These are phyloP conservation scores for Lamellibrachia satsuma DNA, from an alignment of 2,888 invertebrate species.

Conservation along the genomic window DNA sequence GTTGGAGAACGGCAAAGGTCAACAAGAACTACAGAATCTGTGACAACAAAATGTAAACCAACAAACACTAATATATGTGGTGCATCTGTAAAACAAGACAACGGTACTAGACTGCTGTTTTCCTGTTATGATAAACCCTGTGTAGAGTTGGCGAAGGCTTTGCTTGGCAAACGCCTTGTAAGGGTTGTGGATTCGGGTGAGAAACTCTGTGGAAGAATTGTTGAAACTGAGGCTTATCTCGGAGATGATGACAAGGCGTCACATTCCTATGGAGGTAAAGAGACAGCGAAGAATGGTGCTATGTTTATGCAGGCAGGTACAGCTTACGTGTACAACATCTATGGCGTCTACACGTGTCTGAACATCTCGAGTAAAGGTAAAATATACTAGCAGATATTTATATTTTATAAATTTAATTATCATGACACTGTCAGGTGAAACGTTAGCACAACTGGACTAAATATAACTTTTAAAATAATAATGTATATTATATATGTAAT, in stretches of 20 bases:
- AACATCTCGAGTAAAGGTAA: constrained; percentile 76
- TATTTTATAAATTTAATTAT: background rate
- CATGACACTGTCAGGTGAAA: background rate
- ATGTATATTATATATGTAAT: too few relatives aligned
- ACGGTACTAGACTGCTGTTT: constrained; percentile 14
- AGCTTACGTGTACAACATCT: constrained; percentile 77
- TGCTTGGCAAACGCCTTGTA: constrained; percentile 75
- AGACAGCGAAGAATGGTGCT: constrained; percentile 74
- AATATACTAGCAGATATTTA: background rate
- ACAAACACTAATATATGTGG: background rate
- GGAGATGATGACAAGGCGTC: constrained; percentile 77
- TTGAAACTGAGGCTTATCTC: constrained; percentile 79
- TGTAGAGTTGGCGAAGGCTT: constrained; percentile 68
- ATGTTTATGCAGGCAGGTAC: constrained; percentile 80
- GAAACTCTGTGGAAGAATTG: constrained; percentile 73
- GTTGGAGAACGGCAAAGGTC: background rate
- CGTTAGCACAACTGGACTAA: too few relatives aligned
- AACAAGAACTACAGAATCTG: background rate
- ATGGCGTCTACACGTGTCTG: constrained; percentile 80
- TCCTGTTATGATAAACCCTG: constrained; percentile 56
- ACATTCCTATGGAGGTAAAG: constrained; percentile 71
- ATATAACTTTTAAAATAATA: too few relatives aligned
- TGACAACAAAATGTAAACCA: background rate
- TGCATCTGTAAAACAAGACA: background rate
- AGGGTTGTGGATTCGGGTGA: constrained; percentile 60